Base-by-base conservation (phyloP, 1,140 invertebrate genomes). In the Homarus americanus region DNA sequence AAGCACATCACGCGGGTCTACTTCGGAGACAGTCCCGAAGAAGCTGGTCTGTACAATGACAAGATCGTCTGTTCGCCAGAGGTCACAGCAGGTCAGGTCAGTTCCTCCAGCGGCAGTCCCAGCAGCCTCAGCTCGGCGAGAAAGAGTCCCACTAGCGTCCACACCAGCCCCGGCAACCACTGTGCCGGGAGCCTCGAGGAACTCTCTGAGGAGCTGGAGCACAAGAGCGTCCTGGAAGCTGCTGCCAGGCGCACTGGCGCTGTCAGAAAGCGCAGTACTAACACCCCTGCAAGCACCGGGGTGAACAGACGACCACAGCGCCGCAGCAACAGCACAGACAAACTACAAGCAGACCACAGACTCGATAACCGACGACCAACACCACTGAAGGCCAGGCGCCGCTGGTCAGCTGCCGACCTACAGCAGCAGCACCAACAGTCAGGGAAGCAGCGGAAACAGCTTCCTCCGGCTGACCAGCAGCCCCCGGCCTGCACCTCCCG, bases 1-100 rank as follows among this genome's bases (percentile, higher is more conserved):
- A 91, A 91, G 53, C 89, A 91, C 82, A 79, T 91, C 82, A 91
- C 82, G 1, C 89, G 89, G 12, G 89, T 91, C 12, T 91, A 91
- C 82, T 91, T 91, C 89, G 66, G 89, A 0, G 80, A 83, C 44
- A 79, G 82, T 28, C 66, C 41, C 24, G 73, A 85, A 2, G 58
- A 82, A 17, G 66, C 87, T n/a, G n/a, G 32, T 20, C 73, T 49
- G 0, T 79, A 66, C 73, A 79, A 79, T 28, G 82, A 79, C 44
- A 91, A 91, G 40, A 84, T 78, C 32, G 73, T 85, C 44, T 66
- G 82, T 41, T 78, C 89, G 12, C 49, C 82, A 7, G 87, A 90
- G 44, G 20, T 66, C 49, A 24, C 44, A 53, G 66, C n/a, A 15
- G 20, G 7, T n/a, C 32, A 12, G 10, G 72, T 28, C 2, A 28